Base-by-base conservation (phyloP, 1,140 invertebrate species). In the Eueides isabella region DNA sequence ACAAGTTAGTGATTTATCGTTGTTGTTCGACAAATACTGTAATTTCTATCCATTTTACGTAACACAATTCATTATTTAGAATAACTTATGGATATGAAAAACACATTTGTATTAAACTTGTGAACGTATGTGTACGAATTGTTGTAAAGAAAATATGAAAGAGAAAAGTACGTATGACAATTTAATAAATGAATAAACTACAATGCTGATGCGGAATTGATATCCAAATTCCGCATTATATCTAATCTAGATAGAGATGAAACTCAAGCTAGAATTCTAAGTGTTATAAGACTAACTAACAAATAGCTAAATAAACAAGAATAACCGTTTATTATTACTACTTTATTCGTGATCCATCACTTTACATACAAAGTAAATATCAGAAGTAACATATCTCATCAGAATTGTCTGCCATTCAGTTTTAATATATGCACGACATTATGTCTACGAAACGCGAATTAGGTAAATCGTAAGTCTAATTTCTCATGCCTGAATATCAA, bases 1-100 rank as follows among this genome's bases (percentile, higher is more conserved):
- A 72, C 71, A 72, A 72, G 64, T 61, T 67, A 62, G 71, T 67
- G 38, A 72, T 72, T 72, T 72, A 72, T 72, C 23, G 64, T 48
- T 61, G 71, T 72, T 72, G 64, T 67, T 67, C 44, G 29, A 67
- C 35, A n/a, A 30, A 48, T 68, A 61, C 44, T 61, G 30, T 61
- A 41, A 68, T 62, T 62, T 62, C 28, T 29, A n/a, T 30, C 29
- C 61, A 62, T 23, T 62, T 62, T 30, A 30, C 14, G 7, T n/a
- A 62, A 61, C 28, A 61, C 5, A 12, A 61, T 61, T 61, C 14
- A 44, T 19, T 44, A 44, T 44, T n/a, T 44, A 44, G 41, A 44
- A 44, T 44, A 7, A 44, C n/a, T 19, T 41, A n/a, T 41, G 38
- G 4, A n/a, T 41, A 14, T n/a, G 16, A n/a, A 44, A 0, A 44